Conservation (phyloP, 2,888 invertebrate species). For the Neria commutata region DNA sequence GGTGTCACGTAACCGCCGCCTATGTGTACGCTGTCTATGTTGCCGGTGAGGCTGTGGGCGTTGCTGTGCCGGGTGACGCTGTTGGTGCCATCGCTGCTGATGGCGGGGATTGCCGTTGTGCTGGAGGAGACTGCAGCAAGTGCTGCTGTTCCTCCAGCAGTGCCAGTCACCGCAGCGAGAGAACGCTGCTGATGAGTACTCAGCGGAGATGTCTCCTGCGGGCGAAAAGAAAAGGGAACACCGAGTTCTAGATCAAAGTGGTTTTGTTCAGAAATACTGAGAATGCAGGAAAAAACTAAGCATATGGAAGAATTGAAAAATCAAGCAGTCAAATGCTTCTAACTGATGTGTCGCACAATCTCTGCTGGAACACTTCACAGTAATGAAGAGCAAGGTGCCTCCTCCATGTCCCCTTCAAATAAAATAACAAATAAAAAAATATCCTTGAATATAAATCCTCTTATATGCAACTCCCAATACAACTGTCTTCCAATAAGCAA, state of each 20-base stretch:
- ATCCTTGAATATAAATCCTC: too few relatives aligned
- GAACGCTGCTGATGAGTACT: conserved; percentile 54
- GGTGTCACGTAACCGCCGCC: conserved; percentile 12
- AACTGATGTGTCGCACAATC: too few relatives aligned
- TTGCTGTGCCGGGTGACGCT: conserved; percentile 29
- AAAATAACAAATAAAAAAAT: too few relatives aligned
- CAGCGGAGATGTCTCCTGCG: conserved; percentile 58
- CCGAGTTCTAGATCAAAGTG: conserved; percentile 4
- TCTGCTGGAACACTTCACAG: too few relatives aligned
- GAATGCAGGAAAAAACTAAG: too few relatives aligned
- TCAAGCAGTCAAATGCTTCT: too few relatives aligned
- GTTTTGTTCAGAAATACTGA: too few relatives aligned
- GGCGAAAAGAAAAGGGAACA: conserved; percentile 12
- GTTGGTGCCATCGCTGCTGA: conserved; percentile 31
- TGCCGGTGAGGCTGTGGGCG: conserved; percentile 28
- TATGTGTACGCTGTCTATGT: conserved; percentile 19
- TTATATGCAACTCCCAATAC: too few relatives aligned
- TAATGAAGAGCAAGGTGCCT: too few relatives aligned
- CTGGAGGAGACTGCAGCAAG: conserved; percentile 38
- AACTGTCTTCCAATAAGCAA: too few relatives aligned
- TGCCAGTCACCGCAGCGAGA: conserved; percentile 43
- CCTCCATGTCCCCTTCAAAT: too few relatives aligned
- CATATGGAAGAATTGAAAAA: too few relatives aligned
- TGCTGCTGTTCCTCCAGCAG: conserved; percentile 43
- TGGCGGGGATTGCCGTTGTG: conserved; percentile 29